These are phyloP conservation scores for Hypomesus transpacificus DNA, from an alignment of 2,113 vertebrate genomes.

Conservation along the genomic window DNA sequence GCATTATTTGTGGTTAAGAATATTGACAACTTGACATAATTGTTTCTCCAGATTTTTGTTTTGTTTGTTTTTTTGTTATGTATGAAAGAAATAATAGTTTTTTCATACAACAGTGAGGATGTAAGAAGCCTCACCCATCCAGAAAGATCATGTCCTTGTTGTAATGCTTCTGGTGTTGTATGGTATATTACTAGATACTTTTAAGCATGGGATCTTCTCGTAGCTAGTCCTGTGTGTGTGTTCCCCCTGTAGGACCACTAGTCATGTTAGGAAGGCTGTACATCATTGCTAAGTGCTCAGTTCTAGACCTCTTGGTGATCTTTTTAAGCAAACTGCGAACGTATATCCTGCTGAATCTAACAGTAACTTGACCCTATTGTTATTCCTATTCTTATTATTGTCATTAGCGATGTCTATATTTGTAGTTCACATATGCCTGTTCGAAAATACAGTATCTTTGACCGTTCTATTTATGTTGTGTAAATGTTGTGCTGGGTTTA, in stretches of 20 bases:
- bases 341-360: constrained; percentile 88
- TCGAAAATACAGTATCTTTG: constrained; percentile 90
- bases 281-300: constrained; percentile 77
- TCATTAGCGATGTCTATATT: constrained; percentile 86
- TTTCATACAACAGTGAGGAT: too few species aligned
- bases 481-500: constrained; percentile 89
- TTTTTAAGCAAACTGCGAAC: constrained; percentile 74
- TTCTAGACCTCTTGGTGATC: constrained; percentile 73
- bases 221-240: constrained; percentile 71
- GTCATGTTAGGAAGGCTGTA: constrained; percentile 76
- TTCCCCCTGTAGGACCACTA: constrained; percentile 54
- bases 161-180: constrained; percentile 69
- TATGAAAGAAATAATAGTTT: too few species aligned
- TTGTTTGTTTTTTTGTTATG: too few species aligned
- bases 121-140: not conserved
- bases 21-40: not conserved
- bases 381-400: too few species aligned
- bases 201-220: constrained; percentile 76
- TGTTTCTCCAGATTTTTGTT: not conserved
- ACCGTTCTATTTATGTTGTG: constrained; percentile 90
- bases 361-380: constrained; percentile 84
- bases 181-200: constrained; percentile 65
- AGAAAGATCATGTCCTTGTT: constrained; percentile 44
- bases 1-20: constrained; percentile 29
- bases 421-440: constrained; percentile 93